Evolutionary conservation across 2,113 vertebrate genomes (phyloP), one percentile per base, ranked within the genome.

Genomic region (Pterocles burchelli): DNA sequence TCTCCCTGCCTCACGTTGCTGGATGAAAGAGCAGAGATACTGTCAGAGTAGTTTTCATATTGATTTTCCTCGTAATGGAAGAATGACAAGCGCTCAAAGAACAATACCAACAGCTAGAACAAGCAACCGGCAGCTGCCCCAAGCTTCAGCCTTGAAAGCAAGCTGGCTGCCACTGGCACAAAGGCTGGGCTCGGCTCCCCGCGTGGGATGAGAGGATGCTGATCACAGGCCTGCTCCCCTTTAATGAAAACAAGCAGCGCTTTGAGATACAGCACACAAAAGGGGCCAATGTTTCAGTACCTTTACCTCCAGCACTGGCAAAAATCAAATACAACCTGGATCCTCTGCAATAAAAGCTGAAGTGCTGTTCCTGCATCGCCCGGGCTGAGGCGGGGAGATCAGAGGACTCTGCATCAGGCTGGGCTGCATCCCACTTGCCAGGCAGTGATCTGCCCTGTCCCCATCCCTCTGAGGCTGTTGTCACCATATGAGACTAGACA

Each of bases 121-220:
- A 70, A 95, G 88, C 73, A 92, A 87, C 49, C 18, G 10, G 78
- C 1, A 3, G 71, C 80, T 54, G 83, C 31, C 36, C 59, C n/a
- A 33, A 88, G 83, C 71, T 85, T 67, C 74, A 7, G 6, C 71
- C 77, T 83, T 81, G 52, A 92, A 96, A 95, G 75, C 10, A 41
- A 89, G 55, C 26, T 75, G 85, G 33, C 72, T 84, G 66, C 82
- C 0, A 1, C 14, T 0, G 2, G 88, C 87, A 78, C 82, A 79
- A 89, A 83, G 45, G 73, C 82, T 54, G 33, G 58, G 79, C 38
- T 88, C 0, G 0, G 38, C 28, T 88, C 77, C 77, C 75, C 20
- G 2, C 4, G 12, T 1, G 10, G 55, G 54, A 48, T 43, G 61
- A 94, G 89, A 92, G 61, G 61, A 61, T 81, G 11, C 41, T 51